A percentile compares a stretch with the other conserved stretches of the same genome.
Conservation (phyloP, 2,113 vertebrate species). For the Merops nubicus region DNA sequence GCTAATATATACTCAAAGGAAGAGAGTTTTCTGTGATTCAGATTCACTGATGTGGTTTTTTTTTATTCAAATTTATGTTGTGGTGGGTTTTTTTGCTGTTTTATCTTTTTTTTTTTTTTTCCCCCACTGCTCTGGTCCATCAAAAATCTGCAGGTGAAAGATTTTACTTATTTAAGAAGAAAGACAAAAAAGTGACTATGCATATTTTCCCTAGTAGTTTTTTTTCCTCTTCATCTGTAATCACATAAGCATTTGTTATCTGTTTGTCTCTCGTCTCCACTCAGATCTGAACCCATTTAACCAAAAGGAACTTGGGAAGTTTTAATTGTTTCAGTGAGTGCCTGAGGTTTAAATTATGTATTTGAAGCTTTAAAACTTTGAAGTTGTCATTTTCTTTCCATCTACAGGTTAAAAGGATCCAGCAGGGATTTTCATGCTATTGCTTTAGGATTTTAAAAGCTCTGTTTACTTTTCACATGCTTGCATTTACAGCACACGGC, state of each 20-base stretch:
- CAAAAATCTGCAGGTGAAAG: not conserved
- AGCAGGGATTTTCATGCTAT: constrained; percentile 30
- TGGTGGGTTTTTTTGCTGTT: too few relatives aligned
- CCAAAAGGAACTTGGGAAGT: not conserved
- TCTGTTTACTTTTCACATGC: constrained; percentile 74
- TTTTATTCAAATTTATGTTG: too few relatives aligned
- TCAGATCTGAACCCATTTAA: constrained; percentile 27
- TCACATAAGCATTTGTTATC: not conserved
- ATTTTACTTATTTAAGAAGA: not conserved
- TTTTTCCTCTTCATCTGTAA: not conserved
- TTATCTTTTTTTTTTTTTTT: not conserved
- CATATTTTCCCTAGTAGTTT: not conserved
- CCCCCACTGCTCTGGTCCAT: not conserved
- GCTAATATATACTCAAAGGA: not conserved
- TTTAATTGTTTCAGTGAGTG: constrained; percentile 48
- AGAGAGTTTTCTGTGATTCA: not conserved
- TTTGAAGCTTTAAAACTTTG: constrained; percentile 56
- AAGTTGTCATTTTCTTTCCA: constrained; percentile 43
- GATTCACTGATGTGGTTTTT: too few relatives aligned
- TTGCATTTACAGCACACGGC: constrained; percentile 58
- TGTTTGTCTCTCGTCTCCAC: not conserved
- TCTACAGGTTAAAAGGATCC: constrained; percentile 48
- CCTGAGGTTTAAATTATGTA: constrained; percentile 30
- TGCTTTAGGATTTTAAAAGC: constrained; percentile 60
- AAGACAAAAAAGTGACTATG: not conserved